phyloP scores from a whole-genome alignment of 2,888 invertebrate genomes.

The Cryptocephalus primarius region DNA sequence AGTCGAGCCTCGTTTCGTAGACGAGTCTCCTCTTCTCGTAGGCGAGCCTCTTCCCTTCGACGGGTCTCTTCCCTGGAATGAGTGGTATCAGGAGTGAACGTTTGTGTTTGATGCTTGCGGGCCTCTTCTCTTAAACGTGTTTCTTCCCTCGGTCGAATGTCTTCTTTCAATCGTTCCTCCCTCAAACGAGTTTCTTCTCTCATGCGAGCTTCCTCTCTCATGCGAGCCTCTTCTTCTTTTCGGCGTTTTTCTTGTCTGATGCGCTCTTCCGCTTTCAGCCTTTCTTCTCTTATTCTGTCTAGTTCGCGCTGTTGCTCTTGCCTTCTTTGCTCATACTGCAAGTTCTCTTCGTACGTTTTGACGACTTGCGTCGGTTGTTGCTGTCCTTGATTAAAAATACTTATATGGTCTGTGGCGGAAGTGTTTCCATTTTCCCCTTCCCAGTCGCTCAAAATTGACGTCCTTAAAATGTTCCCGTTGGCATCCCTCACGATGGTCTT shows the following conservation, averaged over 20 bases:
- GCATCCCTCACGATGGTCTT: constrained; percentile 21
- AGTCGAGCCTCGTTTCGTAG: background rate
- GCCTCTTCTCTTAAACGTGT: constrained; percentile 10
- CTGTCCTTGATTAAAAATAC: too few relatives aligned
- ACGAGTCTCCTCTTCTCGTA: background rate
- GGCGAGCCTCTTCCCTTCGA: background rate
- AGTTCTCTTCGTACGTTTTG: background rate
- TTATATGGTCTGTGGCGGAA: too few relatives aligned
- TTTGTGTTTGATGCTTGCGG: constrained; percentile 1
- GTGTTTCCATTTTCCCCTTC: background rate
- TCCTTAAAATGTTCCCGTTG: constrained; percentile 19
- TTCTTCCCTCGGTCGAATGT: constrained; percentile 11
- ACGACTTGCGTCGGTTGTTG: background rate
- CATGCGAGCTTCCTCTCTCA: background rate
- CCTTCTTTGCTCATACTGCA: background rate
- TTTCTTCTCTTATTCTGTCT: constrained; percentile 3
- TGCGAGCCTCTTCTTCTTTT: constrained; percentile 4
- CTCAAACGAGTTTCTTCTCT: constrained; percentile 4
- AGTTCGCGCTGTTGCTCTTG: background rate
- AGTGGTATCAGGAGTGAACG: too few relatives aligned
- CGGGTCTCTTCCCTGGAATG: background rate
- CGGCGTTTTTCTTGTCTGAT: background rate
- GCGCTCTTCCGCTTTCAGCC: background rate
- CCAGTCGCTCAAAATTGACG: constrained; percentile 12
- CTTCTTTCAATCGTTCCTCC: constrained; percentile 7